Percentiles rank a stretch among this genome's conserved stretches.
phyloP scores from a whole-genome alignment of 2,113 vertebrate species.

The Rhizomys pruinosus region DNA sequence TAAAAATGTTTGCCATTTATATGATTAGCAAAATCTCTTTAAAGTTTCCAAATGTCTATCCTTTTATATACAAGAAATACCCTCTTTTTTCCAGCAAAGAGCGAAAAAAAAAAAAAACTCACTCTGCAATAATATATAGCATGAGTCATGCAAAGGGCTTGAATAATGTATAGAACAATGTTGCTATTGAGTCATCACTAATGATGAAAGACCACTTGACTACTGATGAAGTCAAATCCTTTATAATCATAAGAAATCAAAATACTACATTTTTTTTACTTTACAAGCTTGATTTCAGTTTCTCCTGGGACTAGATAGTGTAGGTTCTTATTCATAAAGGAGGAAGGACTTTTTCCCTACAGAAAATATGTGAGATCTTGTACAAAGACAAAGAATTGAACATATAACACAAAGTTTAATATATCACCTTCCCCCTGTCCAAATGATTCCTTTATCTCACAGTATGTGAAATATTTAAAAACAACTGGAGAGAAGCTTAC shows the following conservation, averaged over 20 bases:
- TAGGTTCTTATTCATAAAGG: constrained; percentile 30
- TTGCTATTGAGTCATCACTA: constrained; percentile 71
- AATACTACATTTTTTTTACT: constrained; percentile 59
- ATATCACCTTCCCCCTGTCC: not conserved
- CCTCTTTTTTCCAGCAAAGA: constrained; percentile 44
- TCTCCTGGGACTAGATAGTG: constrained; percentile 1
- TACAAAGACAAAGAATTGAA: not conserved
- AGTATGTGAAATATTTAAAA: not conserved
- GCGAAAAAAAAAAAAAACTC: constrained; percentile 64
- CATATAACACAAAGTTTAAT: not conserved
- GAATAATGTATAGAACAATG: constrained; percentile 54
- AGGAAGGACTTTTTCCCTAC: constrained; percentile 3
- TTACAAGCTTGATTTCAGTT: constrained; percentile 37
- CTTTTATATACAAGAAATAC: constrained; percentile 61
- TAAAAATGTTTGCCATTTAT: constrained; percentile 57
- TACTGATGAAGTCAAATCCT: constrained; percentile 65
- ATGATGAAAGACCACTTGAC: constrained; percentile 63
- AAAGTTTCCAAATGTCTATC: constrained; percentile 65
- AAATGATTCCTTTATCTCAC: not conserved
- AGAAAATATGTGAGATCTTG: constrained; percentile 25
- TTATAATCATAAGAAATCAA: constrained; percentile 72
- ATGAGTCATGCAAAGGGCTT: constrained; percentile 68
- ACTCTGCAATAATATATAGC: constrained; percentile 55
- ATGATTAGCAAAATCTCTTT: constrained; percentile 62
- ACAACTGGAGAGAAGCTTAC: not conserved